Conservation (phyloP, 1,140 invertebrate genomes). For the Contarinia nasturtii region DNA sequence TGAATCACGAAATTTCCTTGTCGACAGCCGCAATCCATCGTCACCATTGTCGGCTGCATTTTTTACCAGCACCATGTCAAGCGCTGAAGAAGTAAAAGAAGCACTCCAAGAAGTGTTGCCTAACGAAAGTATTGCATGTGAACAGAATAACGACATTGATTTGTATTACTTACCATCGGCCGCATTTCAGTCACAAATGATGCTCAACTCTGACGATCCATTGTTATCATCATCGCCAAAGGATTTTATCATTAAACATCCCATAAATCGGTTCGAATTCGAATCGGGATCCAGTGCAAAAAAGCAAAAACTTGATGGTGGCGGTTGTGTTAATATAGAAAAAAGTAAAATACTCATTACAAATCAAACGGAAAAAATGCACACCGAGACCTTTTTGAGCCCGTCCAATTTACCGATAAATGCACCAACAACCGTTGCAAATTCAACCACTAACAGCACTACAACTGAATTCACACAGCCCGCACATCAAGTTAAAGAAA, state of each 20-base stretch:
- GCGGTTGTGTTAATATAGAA: constrained; percentile 4
- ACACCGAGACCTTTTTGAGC: constrained; percentile 50
- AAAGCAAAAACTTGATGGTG: constrained; percentile 13
- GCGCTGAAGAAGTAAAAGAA: constrained; percentile 64
- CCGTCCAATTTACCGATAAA: constrained; percentile 47
- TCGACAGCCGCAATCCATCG: constrained; percentile 39
- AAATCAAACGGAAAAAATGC: constrained; percentile 4
- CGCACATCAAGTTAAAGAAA: constrained; percentile 5
- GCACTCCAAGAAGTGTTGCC: constrained; percentile 61
- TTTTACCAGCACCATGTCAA: constrained; percentile 70
- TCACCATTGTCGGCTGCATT: constrained; percentile 59
- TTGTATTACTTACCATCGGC: constrained; percentile 21
- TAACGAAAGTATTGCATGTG: constrained; percentile 39
- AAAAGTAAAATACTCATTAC: constrained; percentile 1
- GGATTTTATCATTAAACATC: constrained; percentile 40
- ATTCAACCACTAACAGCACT: neutral
- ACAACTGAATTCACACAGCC: neutral
- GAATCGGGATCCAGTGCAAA: constrained; percentile 9
- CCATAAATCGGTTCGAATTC: constrained; percentile 31
- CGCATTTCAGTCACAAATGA: constrained; percentile 47
- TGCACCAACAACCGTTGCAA: constrained; percentile 32
- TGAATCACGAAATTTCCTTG: constrained; percentile 25
- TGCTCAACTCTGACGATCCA: constrained; percentile 70
- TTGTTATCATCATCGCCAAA: constrained; percentile 60
- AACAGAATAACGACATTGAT: constrained; percentile 21